These are phyloP conservation scores for Coracopsis vasa DNA, from an alignment of 2,113 vertebrate species.

Conservation along the genomic window DNA sequence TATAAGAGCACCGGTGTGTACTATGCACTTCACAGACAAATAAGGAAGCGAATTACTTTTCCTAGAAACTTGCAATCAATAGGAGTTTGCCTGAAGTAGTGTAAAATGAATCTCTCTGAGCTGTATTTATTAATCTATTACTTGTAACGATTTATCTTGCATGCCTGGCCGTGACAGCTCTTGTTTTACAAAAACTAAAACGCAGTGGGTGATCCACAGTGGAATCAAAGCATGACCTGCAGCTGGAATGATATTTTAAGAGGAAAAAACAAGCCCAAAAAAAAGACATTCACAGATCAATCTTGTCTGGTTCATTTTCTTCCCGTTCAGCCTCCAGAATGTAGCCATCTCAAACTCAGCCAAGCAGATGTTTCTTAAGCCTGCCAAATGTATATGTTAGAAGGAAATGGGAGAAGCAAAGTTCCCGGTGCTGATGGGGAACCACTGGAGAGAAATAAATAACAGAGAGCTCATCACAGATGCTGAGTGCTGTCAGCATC, in stretches of 20 bases:
- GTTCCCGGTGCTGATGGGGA: neutral
- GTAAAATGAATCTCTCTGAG: neutral
- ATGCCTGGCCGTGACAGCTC: neutral
- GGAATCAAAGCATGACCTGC: neutral
- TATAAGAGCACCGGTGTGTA: neutral
- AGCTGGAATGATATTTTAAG: neutral
- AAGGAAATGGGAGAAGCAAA: neutral
- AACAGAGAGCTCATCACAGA: neutral
- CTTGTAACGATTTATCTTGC: slow-evolving; percentile 10
- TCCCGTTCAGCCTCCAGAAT: neutral
- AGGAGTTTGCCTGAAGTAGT: neutral
- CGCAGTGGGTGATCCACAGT: neutral
- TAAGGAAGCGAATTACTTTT: neutral
- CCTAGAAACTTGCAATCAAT: neutral
- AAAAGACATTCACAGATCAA: neutral
- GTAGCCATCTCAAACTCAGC: neutral
- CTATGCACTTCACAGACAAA: slow-evolving; percentile 11
- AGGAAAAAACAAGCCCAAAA: neutral
- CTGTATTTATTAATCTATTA: slow-evolving; percentile 12
- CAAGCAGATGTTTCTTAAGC: neutral
- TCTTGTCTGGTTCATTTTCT: neutral
- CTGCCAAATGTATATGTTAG: neutral
- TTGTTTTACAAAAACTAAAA: neutral
- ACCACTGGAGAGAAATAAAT: neutral
- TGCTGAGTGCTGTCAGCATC: neutral